A percentile compares a stretch with the other conserved stretches of the same genome.
Evolutionary conservation across 2,113 vertebrate genomes (phyloP).

Genomic region (Nycticebus coucang): DNA sequence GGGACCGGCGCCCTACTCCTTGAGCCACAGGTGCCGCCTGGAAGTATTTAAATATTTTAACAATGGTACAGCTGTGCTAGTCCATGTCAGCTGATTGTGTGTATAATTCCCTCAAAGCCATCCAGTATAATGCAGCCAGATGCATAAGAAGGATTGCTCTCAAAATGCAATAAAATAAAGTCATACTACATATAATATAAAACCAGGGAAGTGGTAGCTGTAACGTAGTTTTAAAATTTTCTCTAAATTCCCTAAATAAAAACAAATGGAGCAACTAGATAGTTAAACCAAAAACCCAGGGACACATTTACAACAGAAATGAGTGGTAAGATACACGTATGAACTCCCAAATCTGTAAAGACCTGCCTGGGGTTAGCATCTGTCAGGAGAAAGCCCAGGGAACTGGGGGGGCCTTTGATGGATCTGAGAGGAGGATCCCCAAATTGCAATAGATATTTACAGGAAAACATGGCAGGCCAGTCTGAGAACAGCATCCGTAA

Average conservation of each 20-base stretch:
- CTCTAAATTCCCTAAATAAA: constrained; percentile 3
- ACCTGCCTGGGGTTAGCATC: not conserved
- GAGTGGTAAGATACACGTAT: not conserved
- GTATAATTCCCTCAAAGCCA: not conserved
- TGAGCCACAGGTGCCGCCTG: too few relatives aligned
- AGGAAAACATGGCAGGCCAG: not conserved
- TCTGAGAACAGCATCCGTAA: not conserved
- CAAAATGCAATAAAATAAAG: constrained; percentile 9
- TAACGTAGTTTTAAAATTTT: not conserved
- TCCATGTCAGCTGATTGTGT: not conserved
- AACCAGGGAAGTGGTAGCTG: not conserved
- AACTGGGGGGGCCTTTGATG: not conserved
- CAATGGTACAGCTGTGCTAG: not conserved
- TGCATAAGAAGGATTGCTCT: not conserved
- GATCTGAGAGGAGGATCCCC: not conserved
- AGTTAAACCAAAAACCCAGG: not conserved
- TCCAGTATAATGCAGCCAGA: not conserved
- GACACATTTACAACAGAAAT: not conserved
- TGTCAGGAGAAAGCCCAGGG: not conserved
- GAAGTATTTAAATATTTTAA: constrained; percentile 29
- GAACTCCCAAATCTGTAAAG: not conserved
- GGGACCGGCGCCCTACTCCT: too few relatives aligned
- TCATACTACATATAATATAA: not conserved
- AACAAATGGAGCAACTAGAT: not conserved
- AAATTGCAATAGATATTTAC: not conserved